Evolutionary conservation across 2,797 vertebrate species (phyloP).

Genomic region (Dendrocincla tyrannina): DNA sequence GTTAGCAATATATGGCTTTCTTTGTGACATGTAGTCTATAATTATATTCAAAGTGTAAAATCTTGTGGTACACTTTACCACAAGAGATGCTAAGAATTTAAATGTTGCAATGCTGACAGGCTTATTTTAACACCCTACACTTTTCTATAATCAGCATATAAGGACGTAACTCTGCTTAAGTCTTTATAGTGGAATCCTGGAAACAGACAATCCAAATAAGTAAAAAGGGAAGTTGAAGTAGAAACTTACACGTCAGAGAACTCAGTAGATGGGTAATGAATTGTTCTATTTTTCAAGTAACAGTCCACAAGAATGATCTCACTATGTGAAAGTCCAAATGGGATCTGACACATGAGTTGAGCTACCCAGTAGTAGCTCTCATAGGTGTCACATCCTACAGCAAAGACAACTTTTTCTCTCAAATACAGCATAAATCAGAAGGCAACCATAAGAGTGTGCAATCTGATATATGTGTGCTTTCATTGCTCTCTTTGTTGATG

Average conservation of each 20-base stretch:
- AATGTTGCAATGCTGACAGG: not conserved
- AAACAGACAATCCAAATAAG: not conserved
- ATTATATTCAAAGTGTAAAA: not conserved
- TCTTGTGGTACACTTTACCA: not conserved
- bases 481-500: not conserved
- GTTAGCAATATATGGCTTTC: not conserved
- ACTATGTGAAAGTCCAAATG: not conserved
- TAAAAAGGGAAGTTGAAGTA: not conserved
- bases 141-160: not conserved
- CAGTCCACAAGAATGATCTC: not conserved
- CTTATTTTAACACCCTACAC: not conserved
- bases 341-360: not conserved
- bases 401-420: not conserved
- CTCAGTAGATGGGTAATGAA: not conserved
- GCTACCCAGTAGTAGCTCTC: not conserved
- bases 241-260: not conserved
- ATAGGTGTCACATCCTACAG: not conserved
- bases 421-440: conserved; percentile 18
- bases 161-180: not conserved
- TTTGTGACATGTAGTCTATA: not conserved
- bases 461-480: not conserved
- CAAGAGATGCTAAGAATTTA: not conserved
- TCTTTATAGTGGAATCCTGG: not conserved
- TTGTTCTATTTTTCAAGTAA: not conserved
- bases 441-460: not conserved